Conservation (phyloP, 1,140 invertebrate genomes). For the Monomorium pharaonis region DNA sequence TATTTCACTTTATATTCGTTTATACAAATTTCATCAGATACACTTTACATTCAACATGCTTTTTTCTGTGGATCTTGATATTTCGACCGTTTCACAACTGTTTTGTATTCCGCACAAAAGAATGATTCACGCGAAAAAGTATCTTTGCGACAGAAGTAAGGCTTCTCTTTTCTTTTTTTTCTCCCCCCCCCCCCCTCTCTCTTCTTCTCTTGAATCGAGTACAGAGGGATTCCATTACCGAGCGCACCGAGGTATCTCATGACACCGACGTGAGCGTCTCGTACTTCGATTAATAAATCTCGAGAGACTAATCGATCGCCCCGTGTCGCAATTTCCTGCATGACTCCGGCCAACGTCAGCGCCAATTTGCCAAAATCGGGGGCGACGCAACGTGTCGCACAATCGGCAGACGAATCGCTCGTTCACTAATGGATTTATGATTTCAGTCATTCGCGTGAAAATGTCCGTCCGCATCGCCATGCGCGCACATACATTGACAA, state of each 20-base stretch:
- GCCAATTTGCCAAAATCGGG: slow-evolving; percentile 68
- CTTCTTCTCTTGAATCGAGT: not conserved
- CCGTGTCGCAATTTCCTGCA: slow-evolving; percentile 64
- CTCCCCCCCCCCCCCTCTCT: not conserved
- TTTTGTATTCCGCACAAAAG: slow-evolving; percentile 30
- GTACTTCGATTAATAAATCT: slow-evolving; percentile 56
- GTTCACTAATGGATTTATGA: slow-evolving; percentile 75
- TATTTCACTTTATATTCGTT: slow-evolving; percentile 7
- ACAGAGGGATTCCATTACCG: slow-evolving; percentile 49
- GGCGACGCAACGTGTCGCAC: slow-evolving; percentile 55
- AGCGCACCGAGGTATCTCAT: slow-evolving; percentile 1
- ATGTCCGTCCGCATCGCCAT: not conserved
- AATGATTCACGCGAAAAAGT: slow-evolving; percentile 19
- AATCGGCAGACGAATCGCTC: slow-evolving; percentile 55
- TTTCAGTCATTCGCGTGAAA: slow-evolving; percentile 54
- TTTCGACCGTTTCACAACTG: slow-evolving; percentile 2
- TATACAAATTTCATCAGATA: not conserved
- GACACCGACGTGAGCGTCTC: slow-evolving; percentile 30
- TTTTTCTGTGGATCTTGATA: slow-evolving; percentile 11
- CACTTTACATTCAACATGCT: not conserved
- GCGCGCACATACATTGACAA: not conserved
- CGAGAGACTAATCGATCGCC: slow-evolving; percentile 56
- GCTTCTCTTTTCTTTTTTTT: not conserved
- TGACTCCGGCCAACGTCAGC: slow-evolving; percentile 28
- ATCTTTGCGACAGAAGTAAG: slow-evolving; percentile 36